These are phyloP conservation scores for Chrosomus eos DNA, from an alignment of 2,797 vertebrate genomes.

Conservation along the genomic window DNA sequence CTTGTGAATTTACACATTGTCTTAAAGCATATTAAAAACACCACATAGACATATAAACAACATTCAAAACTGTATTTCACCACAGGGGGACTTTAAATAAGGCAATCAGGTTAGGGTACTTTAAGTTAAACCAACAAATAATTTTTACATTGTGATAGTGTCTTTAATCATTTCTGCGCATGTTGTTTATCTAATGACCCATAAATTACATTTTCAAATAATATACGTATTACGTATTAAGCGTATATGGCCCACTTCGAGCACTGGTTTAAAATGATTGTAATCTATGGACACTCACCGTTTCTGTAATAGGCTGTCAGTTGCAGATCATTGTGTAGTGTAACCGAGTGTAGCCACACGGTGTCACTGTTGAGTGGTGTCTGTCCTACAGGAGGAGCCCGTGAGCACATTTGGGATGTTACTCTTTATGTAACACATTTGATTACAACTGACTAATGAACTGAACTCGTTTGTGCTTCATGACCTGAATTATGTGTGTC, in stretches of 20 bases:
- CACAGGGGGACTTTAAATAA: too few relatives aligned
- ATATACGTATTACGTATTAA: too few relatives aligned
- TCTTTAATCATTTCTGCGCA: not conserved
- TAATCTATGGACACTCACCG: not conserved
- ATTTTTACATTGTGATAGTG: not conserved
- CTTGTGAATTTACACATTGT: too few relatives aligned
- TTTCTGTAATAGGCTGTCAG: not conserved
- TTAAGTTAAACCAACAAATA: not conserved
- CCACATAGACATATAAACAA: too few relatives aligned
- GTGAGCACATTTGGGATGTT: not conserved
- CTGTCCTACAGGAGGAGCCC: not conserved
- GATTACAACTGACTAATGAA: slow-evolving; percentile 9
- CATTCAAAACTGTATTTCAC: too few relatives aligned
- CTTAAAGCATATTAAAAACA: too few relatives aligned
- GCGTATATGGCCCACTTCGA: too few relatives aligned
- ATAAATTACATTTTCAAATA: not conserved
- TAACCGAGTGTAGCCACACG: slow-evolving; percentile 2
- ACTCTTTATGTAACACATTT: not conserved
- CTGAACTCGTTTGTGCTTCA: slow-evolving; percentile 1
- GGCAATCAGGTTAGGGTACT: not conserved
- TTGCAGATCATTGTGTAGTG: not conserved
- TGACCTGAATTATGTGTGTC: slow-evolving; percentile 17
- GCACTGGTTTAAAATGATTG: not conserved
- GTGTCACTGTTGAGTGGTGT: slow-evolving; percentile 13
- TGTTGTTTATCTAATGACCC: not conserved